Evolutionary conservation across 2,113 vertebrate genomes (phyloP), one percentile per base, ranked within the genome.

Genomic region (Eidolon helvum): DNA sequence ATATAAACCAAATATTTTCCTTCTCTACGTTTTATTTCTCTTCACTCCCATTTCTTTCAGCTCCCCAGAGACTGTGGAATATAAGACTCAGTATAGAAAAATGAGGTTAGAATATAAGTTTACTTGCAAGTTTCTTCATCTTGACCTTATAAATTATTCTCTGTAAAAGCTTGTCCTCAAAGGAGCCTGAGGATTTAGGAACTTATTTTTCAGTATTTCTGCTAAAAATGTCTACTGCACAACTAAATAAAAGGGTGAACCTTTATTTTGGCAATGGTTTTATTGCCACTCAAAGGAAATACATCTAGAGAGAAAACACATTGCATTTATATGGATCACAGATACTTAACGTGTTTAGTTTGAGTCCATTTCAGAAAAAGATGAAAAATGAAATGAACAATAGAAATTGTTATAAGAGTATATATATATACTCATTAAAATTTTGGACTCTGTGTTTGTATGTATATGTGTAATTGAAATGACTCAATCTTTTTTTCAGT

Each of bases 191-290:
- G 33, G 40, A 86, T 86, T 92, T 94, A 40, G 43, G 68, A 38
- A 71, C 50, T 78, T 87, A 65, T 74, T 74, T 87, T 77, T 95
- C 40, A 88, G 3, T 50, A 75, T 89, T 91, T 97, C 55, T 59
- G 45, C 45, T 69, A 48, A 84, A 87, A 61, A 43, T 14, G 24
- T 90, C 66, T 92, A 94, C 68, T 43, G 26, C 18, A 61, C 28
- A 83, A 45, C 0, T 86, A 65, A 90, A 57, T 95, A 69, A 89
- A 53, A 85, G 35, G 72, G 33, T 71, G 72, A 68, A 84, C 16
- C 74, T 95, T 90, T 74, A 61, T 68, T 69, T 95, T 80, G 40
- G 12, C 33, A 65, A 71, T 78, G 33, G 22, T 19, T 71, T 57
- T 90, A 45, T 59, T 48, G 24, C 3, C 35, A 83, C 16, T 77